These are phyloP conservation scores for Charaxes varanes DNA, from an alignment of 1,140 invertebrate genomes.

Conservation along the genomic window DNA sequence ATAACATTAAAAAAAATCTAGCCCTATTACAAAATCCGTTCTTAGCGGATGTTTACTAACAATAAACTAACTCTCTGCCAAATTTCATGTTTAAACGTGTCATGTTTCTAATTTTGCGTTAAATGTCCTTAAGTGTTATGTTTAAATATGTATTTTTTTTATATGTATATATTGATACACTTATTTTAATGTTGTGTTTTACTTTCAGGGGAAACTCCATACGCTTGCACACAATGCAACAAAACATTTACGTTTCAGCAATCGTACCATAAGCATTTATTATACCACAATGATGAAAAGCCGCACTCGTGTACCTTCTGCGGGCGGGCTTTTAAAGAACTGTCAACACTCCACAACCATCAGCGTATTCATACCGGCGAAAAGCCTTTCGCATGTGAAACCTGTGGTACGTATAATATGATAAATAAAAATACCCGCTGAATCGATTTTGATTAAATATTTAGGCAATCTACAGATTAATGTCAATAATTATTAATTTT, in stretches of 20 bases:
- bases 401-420: constrained; percentile 80
- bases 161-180: background rate
- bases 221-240: constrained; percentile 87
- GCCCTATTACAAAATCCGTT: too few relatives aligned
- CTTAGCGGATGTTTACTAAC: too few relatives aligned
- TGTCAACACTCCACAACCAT: constrained; percentile 92
- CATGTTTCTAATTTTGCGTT: too few relatives aligned
- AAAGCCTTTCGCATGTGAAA: constrained; percentile 93
- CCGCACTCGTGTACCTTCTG: constrained; percentile 87
- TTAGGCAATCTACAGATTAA: background rate
- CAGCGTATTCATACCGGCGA: constrained; percentile 92
- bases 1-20: too few relatives aligned
- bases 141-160: too few relatives aligned
- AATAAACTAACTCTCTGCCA: too few relatives aligned
- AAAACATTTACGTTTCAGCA: constrained; percentile 94
- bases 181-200: constrained; percentile 7
- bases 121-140: too few relatives aligned
- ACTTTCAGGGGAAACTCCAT: constrained; percentile 87
- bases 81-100: too few relatives aligned
- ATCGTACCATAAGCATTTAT: constrained; percentile 92
- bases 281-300: constrained; percentile 90
- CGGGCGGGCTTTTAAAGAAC: constrained; percentile 88
- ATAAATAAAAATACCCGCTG: background rate
- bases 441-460: constrained; percentile 10
- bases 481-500: too few relatives aligned